Conservation (phyloP, 2,888 invertebrate species). For the Temnothorax rugatulus region DNA sequence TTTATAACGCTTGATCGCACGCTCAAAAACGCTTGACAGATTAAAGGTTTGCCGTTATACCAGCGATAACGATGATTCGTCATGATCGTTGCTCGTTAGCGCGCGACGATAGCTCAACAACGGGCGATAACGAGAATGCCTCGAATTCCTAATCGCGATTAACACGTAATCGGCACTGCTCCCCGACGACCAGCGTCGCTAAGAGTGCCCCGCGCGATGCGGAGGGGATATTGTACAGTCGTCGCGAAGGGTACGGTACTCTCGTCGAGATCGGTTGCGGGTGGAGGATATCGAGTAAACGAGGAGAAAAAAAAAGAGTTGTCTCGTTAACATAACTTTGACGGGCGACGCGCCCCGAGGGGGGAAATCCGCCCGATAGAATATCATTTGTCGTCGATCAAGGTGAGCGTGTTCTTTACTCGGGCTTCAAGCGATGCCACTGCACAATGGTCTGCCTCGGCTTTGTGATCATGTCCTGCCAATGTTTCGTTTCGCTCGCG, state of each 20-base stretch:
- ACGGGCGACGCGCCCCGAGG: neutral
- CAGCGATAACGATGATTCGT: neutral
- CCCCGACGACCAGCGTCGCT: conserved; percentile 48
- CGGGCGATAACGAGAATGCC: conserved; percentile 9
- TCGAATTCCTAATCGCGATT: conserved; percentile 6
- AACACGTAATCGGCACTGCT: conserved; percentile 7
- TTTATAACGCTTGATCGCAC: conserved; percentile 14
- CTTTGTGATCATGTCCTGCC: conserved; percentile 99
- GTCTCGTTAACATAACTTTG: conserved; percentile 40
- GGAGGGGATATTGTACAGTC: neutral
- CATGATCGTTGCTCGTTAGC: neutral
- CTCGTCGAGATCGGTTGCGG: conserved; percentile 34
- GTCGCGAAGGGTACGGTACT: conserved; percentile 21
- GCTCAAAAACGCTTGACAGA: neutral
- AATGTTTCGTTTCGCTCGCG: conserved; percentile 98
- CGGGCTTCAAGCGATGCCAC: conserved; percentile 98
- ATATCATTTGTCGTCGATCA: conserved; percentile 55
- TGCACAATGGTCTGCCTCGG: conserved; percentile 98
- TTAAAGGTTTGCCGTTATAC: neutral
- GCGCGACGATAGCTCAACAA: neutral
- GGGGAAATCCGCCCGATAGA: conserved; percentile 24
- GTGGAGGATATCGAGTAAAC: conserved; percentile 30
- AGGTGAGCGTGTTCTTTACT: conserved; percentile 87
- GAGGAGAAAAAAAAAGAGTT: conserved; percentile 1
- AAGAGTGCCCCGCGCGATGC: conserved; percentile 6